Evolutionary conservation across 2,797 vertebrate species (phyloP), one percentile per base, ranked within the genome.

Genomic region (Chanos chanos): DNA sequence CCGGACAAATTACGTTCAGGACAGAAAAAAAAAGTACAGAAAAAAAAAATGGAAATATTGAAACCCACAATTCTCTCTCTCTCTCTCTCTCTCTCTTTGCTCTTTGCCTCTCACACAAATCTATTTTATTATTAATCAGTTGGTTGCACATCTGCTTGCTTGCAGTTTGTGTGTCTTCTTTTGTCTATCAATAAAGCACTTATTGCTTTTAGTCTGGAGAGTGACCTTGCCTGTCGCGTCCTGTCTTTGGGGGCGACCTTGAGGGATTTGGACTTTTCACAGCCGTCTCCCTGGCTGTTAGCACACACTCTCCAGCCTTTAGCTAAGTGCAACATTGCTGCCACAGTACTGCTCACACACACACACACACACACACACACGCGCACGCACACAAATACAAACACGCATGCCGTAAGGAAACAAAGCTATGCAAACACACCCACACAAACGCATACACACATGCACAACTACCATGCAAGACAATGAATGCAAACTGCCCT

Each of bases 141-240:
- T 77, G 72, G 71, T 81, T 81, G 83, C 82, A 86, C 81, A 83
- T 86, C 85, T 87, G 81, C 79, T 65, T 81, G 81, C 76, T 83
- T 83, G 83, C 73, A 81, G 67, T 77, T 58, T 66, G 50, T 73
- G 47, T 9, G 39, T 50, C 66, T 69, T 73, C 64, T 68, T 66
- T 78, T 81, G 68, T 80, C 85, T 91, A 89, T 93, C 93, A 93
- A 93, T 93, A 93, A 91, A 93, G 89, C 89, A 92, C 90, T 92
- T 93, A 92, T 92, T 92, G 89, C 91, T 93, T 92, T 92, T 88
- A 91, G 89, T 89, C 85, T 79, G 82, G 83, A 85, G 87, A 85
- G 83, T 89, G 91, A 94, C 93, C 92, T 94, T 92, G 89, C 74
- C 77, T 52, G 40, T 64, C 81, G 82, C 82, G 81, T 84, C 77